Conservation (phyloP, 1,140 invertebrate species). For the Campodea augens region DNA sequence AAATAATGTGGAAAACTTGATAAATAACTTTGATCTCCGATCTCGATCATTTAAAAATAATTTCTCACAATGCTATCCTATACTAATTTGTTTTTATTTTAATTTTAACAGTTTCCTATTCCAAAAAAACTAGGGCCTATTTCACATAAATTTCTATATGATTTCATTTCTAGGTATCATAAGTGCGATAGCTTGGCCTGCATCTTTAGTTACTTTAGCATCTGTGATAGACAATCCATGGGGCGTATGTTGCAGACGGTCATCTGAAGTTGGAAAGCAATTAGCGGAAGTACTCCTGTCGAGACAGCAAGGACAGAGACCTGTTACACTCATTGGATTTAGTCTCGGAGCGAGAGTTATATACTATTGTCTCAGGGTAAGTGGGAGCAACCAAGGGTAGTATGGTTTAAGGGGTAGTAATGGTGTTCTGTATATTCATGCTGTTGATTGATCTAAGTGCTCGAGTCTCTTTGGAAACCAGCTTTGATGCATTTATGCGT, state of each 20-base stretch:
- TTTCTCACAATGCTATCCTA: not conserved
- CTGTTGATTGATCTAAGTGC: not conserved
- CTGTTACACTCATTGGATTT: slow-evolving; percentile 51
- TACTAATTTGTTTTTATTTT: not conserved
- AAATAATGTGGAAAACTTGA: too few relatives aligned
- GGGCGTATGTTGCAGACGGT: slow-evolving; percentile 45
- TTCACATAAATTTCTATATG: not conserved
- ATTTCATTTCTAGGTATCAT: slow-evolving; percentile 37
- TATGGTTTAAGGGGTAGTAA: not conserved
- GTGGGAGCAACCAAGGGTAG: slow-evolving; percentile 3
- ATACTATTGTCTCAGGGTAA: slow-evolving; percentile 40
- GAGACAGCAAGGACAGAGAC: slow-evolving; percentile 43
- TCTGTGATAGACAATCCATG: slow-evolving; percentile 54
- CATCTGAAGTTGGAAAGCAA: slow-evolving; percentile 42
- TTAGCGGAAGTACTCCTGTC: slow-evolving; percentile 43
- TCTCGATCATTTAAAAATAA: too few relatives aligned
- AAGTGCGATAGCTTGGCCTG: slow-evolving; percentile 47
- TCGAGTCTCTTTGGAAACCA: not conserved
- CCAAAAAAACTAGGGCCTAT: not conserved
- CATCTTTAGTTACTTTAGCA: slow-evolving; percentile 38
- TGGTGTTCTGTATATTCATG: slow-evolving; percentile 2
- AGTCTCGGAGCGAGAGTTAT: slow-evolving; percentile 51
- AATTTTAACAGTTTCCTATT: not conserved
- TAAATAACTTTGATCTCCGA: too few relatives aligned
- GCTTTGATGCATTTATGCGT: too few relatives aligned